phyloP scores from a whole-genome alignment of 2,113 vertebrate species.

The Etia nguti region DNA sequence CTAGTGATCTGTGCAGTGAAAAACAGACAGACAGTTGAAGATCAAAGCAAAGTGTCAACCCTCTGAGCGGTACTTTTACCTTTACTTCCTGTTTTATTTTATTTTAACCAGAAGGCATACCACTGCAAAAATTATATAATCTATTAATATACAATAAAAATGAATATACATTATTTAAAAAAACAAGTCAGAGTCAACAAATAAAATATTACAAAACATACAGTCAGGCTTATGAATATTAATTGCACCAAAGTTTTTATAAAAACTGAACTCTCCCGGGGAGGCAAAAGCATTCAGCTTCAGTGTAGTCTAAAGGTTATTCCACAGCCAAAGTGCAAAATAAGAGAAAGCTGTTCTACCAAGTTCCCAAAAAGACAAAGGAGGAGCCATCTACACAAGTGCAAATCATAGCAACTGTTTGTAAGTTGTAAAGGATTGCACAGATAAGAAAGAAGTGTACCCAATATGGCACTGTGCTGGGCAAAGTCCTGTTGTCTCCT shows the following conservation, averaged over 20 bases:
- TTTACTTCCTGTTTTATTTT: background rate
- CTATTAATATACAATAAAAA: background rate
- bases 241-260: background rate
- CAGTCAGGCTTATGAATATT: background rate
- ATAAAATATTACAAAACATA: background rate
- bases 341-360: fast-evolving
- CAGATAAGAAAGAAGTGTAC: background rate
- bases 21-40: background rate
- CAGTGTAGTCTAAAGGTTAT: background rate
- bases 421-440: background rate
- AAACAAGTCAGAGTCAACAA: background rate
- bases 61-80: background rate
- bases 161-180: background rate
- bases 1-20: fast-evolving
- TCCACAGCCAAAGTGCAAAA: background rate
- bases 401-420: background rate
- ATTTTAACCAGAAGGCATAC: background rate
- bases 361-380: background rate
- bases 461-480: background rate
- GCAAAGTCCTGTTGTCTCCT: background rate
- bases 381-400: background rate
- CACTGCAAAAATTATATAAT: background rate
- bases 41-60: background rate
- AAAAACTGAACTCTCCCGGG: background rate
- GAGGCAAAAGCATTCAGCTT: background rate